Evolutionary conservation across 2,113 vertebrate genomes (phyloP).

Genomic region (Coryphaenoides rupestris): DNA sequence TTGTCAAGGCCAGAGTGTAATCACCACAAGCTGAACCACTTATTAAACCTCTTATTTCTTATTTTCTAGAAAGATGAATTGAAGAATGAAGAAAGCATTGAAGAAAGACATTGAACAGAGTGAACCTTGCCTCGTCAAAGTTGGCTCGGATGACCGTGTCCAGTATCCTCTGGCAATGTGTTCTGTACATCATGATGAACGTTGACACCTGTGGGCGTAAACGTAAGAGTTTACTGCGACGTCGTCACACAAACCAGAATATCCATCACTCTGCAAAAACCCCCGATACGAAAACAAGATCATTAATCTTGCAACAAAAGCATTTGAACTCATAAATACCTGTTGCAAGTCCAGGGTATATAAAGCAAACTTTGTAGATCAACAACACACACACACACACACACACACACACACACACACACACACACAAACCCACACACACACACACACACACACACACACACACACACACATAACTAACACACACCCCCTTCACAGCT

Average conservation of each 20-base stretch:
- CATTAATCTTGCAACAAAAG: conserved; percentile 62
- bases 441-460: no score
- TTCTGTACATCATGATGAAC: conserved; percentile 99
- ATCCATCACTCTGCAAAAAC: conserved; percentile 15
- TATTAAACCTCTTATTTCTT: not conserved
- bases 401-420: no score
- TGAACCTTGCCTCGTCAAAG: conserved; percentile 89
- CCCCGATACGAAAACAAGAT: conserved; percentile 54
- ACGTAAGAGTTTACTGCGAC: conserved; percentile 31
- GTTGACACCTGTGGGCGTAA: conserved; percentile 85
- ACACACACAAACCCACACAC: no score
- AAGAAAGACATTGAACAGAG: conserved; percentile 13
- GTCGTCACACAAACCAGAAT: conserved; percentile 24
- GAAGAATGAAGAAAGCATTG: not conserved
- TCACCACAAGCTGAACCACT: no score
- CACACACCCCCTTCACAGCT: conserved; percentile 62
- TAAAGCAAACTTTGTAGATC: conserved; percentile 73
- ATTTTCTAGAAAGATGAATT: not conserved
- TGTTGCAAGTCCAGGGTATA: conserved; percentile 55
- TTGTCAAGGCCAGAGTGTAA: no score
- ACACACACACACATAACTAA: no score
- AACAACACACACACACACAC: conserved; percentile 74
- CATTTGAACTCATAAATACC: conserved; percentile 59
- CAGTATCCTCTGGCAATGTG: conserved; percentile 98
- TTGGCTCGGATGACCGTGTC: conserved; percentile 99